Conservation (phyloP, 2,113 vertebrate genomes). For the Gracilinanus agilis region DNA sequence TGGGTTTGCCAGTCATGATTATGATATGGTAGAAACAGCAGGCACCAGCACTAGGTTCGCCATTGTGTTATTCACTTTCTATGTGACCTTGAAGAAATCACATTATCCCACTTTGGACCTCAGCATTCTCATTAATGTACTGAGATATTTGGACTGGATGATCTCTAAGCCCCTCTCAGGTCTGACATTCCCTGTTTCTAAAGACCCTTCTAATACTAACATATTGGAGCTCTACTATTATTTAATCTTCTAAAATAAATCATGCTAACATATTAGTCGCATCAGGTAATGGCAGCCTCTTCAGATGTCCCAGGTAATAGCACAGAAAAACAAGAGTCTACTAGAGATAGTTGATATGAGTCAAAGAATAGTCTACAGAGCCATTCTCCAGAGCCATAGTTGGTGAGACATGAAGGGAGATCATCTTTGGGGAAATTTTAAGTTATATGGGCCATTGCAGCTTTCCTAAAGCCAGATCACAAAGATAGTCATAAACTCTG, state of each 20-base stretch:
- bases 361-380: background rate
- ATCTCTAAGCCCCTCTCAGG: background rate
- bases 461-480: background rate
- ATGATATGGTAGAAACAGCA: fast-evolving
- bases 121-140: background rate
- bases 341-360: background rate
- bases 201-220: background rate
- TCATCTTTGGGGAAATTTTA: background rate
- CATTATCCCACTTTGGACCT: background rate
- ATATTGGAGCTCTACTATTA: background rate
- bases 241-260: background rate
- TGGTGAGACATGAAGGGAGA: background rate
- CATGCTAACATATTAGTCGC: background rate
- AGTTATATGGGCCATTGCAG: background rate
- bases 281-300: background rate
- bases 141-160: background rate
- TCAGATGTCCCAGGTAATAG: background rate
- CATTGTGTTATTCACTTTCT: fast-evolving
- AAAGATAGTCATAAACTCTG: background rate
- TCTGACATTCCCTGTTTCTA: background rate
- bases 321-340: background rate
- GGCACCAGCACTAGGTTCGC: background rate
- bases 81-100: background rate
- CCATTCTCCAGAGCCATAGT: too few relatives aligned
- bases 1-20: fast-evolving